Evolutionary conservation across 2,888 invertebrate genomes (phyloP), one percentile per base, ranked within the genome.

Genomic region (Dolichopus griseipennis): DNA sequence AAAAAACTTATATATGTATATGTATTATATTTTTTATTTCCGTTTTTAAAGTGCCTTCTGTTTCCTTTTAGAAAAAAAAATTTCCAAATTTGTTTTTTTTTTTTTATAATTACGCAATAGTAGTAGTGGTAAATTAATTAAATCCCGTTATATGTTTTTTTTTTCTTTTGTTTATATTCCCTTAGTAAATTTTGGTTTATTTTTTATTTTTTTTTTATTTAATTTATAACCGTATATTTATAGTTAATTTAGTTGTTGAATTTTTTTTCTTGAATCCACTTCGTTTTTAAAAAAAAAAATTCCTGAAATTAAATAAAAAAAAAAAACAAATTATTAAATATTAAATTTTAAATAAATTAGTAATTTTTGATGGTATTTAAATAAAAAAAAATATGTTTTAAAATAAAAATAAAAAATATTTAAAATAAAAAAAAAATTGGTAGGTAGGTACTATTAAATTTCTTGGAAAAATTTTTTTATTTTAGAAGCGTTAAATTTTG

Each of bases 181-280:
- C 8, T 37, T 37, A 10, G 3, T 37, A 34, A 37, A 37, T 37
- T 37, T 37, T n/a, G n/a, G n/a, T n/a, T n/a, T 52, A 37, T n/a
- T 69, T 66, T 33, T 15, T 62, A 52, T 5, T 21, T 64, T 43
- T 52, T 27, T 52, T 66, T 67, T 62, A 64, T 41, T 34, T 61
- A 4, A 27, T 27, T 27, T 27, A 27, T 27, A n/a, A 27, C 27
- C 27, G 27, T 27, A 27, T 27, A 27, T 27, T 27, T 65, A 69
- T 20, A 64, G 1, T 41, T 15, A 61, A 15, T n/a, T 66, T 37
- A 67, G 64, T 18, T 66, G 34, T 64, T 21, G 27, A 61, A 64
- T 66, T 68, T 66, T 64, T 65, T 68, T 67, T 34, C 20, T 69
- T 67, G 66, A 22, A 62, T 68, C 65, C 68, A 64, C 66, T 27